Evolutionary conservation across 2,888 invertebrate species (phyloP).

Genomic region (Drosophila subsilvestris): DNA sequence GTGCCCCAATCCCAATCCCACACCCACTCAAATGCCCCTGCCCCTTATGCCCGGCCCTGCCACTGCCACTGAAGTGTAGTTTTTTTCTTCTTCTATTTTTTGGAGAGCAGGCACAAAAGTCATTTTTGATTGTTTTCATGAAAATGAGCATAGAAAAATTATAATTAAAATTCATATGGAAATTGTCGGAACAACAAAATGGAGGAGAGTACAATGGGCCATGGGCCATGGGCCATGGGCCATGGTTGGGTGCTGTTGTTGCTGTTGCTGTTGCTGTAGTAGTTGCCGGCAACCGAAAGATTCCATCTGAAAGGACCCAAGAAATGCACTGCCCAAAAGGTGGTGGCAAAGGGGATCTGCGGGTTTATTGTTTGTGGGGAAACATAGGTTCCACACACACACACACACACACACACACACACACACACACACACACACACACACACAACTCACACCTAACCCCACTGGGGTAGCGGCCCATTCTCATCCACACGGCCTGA

Average conservation of each 20-base stretch:
- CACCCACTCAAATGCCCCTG: neutral
- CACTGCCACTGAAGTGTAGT: neutral
- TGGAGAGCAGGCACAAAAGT: conserved; percentile 66
- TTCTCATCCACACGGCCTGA: neutral
- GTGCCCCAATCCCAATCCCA: conserved; percentile 1
- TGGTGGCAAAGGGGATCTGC: conserved; percentile 54
- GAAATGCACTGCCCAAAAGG: conserved; percentile 68
- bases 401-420: conserved; percentile 10
- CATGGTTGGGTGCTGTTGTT: conserved; percentile 40
- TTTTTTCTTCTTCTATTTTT: no score
- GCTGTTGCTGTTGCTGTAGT: conserved; percentile 39
- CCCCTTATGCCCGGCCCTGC: neutral
- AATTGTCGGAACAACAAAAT: conserved; percentile 60
- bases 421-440: conserved; percentile 9
- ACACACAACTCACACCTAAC: neutral
- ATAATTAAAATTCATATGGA: conserved; percentile 80
- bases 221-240: neutral
- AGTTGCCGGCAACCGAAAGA: conserved; percentile 68
- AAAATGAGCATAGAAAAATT: conserved; percentile 80
- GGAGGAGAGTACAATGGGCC: conserved; percentile 43
- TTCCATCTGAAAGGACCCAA: conserved; percentile 76
- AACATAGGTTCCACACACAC: conserved; percentile 62
- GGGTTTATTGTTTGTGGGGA: conserved; percentile 74
- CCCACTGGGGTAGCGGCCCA: no score
- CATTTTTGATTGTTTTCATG: conserved; percentile 80